Evolutionary conservation across 2,888 invertebrate genomes (phyloP).

Genomic region (Rambutsinella grinnellia): DNA sequence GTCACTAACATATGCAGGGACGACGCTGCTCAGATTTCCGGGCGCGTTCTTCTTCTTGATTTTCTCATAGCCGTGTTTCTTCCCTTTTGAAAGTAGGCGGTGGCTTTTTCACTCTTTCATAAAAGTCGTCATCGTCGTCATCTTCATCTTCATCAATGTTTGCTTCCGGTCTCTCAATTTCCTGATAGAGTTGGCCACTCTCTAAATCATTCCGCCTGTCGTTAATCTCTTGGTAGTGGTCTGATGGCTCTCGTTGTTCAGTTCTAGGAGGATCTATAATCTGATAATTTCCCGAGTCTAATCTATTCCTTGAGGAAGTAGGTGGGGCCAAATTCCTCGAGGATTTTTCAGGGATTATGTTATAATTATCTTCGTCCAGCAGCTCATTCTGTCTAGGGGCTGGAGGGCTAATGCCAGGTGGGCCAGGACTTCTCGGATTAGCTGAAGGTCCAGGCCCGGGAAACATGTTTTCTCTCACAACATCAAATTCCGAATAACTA

Average conservation of each 20-base stretch:
- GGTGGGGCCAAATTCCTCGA: background rate
- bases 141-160: slow-evolving; percentile 57
- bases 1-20: slow-evolving; percentile 52
- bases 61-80: slow-evolving; percentile 65
- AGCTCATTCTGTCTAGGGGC: slow-evolving; percentile 20
- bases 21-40: slow-evolving; percentile 21
- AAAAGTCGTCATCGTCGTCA: slow-evolving; percentile 62
- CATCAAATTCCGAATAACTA: slow-evolving; percentile 65
- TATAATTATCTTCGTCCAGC: slow-evolving; percentile 65
- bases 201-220: slow-evolving; percentile 23
- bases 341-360: slow-evolving; percentile 60
- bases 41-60: slow-evolving; percentile 50
- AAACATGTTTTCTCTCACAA: slow-evolving; percentile 61
- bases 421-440: slow-evolving; percentile 17
- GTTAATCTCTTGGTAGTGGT: slow-evolving; percentile 64
- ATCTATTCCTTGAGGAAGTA: slow-evolving; percentile 23
- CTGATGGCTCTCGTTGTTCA: slow-evolving; percentile 45
- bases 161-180: slow-evolving; percentile 47
- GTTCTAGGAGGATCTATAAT: slow-evolving; percentile 53
- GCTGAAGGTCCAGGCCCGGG: slow-evolving; percentile 16
- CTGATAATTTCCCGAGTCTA: slow-evolving; percentile 61
- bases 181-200: slow-evolving; percentile 58
- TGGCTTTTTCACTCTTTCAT: slow-evolving; percentile 61
- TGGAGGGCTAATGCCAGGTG: background rate
- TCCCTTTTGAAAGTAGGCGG: slow-evolving; percentile 5